These are phyloP conservation scores for Epizoanthus stellaris DNA, from an alignment of 92 coral and sea anemone species.

Conservation along the genomic window DNA sequence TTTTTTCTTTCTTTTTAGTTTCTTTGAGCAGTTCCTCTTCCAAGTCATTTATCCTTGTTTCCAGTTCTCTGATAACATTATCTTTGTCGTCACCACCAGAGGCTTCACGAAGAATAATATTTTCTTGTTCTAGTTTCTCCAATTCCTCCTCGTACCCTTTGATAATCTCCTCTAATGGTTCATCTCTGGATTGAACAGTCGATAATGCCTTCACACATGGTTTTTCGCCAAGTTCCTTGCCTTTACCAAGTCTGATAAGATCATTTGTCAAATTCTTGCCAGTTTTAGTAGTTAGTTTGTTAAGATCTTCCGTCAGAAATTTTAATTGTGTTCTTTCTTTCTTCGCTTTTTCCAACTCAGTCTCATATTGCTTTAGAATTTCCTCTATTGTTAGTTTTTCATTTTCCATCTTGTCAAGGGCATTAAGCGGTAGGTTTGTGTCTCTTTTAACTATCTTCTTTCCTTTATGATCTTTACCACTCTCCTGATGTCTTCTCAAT, in stretches of 20 bases:
- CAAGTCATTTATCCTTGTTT: constrained; percentile 40
- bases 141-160: constrained; percentile 5
- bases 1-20: constrained; percentile 53
- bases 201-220: constrained; percentile 28
- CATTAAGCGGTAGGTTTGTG: not conserved
- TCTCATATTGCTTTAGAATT: constrained; percentile 3
- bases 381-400: constrained; percentile 20
- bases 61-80: constrained; percentile 5
- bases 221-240: not conserved
- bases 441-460: not conserved
- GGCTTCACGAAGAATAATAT: not conserved
- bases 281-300: constrained; percentile 1
- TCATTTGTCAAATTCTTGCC: constrained; percentile 13
- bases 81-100: not conserved
- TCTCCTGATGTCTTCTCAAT: not conserved
- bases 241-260: not conserved
- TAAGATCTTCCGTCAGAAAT: not conserved
- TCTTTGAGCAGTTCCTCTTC: constrained; percentile 64
- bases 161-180: not conserved
- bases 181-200: not conserved
- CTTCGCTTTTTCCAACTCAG: not conserved
- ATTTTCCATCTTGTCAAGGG: constrained; percentile 24
- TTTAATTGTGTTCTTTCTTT: not conserved
- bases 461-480: not conserved
- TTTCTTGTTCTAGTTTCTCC: constrained; percentile 28